These are phyloP conservation scores for Nothobranchius furzeri DNA, from an alignment of 2,113 vertebrate species.

Conservation along the genomic window DNA sequence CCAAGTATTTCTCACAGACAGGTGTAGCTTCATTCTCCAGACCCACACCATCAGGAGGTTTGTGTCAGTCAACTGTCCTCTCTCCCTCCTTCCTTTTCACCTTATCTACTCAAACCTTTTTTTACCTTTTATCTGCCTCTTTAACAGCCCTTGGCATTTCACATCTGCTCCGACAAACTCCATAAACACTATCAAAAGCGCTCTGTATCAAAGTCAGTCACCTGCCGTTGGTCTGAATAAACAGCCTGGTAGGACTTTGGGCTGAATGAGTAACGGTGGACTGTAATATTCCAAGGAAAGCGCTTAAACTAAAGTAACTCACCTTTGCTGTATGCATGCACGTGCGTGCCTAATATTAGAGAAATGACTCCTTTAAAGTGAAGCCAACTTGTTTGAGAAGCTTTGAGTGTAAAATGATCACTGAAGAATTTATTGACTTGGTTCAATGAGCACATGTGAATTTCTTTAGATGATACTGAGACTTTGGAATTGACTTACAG, in stretches of 20 bases:
- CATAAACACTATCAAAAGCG: constrained; percentile 54
- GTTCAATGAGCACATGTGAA: constrained; percentile 34
- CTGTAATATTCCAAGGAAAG: constrained; percentile 36
- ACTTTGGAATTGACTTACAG: constrained; percentile 61
- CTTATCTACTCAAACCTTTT: constrained; percentile 69
- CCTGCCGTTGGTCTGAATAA: constrained; percentile 56
- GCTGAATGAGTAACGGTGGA: constrained; percentile 36
- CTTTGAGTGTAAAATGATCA: constrained; percentile 25
- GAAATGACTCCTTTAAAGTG: background rate
- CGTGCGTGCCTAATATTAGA: constrained; percentile 8
- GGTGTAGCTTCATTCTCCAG: constrained; percentile 36
- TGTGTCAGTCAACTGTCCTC: constrained; percentile 32
- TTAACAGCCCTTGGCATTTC: constrained; percentile 55
- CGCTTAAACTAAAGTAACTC: background rate
- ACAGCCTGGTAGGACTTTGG: constrained; percentile 46
- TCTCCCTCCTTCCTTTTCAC: constrained; percentile 8
- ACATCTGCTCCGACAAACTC: constrained; percentile 65
- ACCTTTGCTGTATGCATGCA: background rate
- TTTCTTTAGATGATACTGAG: constrained; percentile 55
- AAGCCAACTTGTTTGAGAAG: background rate
- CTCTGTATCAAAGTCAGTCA: constrained; percentile 43
- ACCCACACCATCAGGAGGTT: constrained; percentile 26
- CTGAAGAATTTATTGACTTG: constrained; percentile 44
- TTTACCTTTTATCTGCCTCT: constrained; percentile 39
- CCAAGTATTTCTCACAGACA: constrained; percentile 24